Base-by-base conservation (phyloP, 2,888 invertebrate species). In the Buathra laborator region DNA sequence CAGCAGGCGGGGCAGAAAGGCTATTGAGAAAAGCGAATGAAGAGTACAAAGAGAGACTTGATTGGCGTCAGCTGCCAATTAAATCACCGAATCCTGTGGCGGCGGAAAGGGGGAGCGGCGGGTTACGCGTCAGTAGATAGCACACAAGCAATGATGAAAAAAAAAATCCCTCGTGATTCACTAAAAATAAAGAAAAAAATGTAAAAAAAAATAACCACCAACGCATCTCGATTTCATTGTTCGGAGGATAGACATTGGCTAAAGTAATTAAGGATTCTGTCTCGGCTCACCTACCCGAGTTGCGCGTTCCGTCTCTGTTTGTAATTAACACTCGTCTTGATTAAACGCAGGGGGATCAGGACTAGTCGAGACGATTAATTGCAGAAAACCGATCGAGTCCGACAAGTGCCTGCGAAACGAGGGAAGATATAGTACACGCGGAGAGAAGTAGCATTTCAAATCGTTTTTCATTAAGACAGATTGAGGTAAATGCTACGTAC, bases 51-150 rank as follows among this genome's bases (percentile, higher is more conserved):
- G 44, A 44, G 37, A 51, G 59, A 24, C 56, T 75, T 71, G 83
- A 87, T 86, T 86, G 83, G 79, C 86, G 77, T 72, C 82, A 84
- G 79, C 82, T 87, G 86, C 82, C 86, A 87, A 86, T 86, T 82
- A 81, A 84, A 87, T 82, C 75, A 56, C 70, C 64, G 78, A 53
- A 53, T 74, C 67, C 37, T 37, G 64, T 16, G 71, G 19, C 29
- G 44, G 53, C 53, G 43, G 4, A 5, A n/a, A 62, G n/a, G 43
- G 10, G 43, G 14, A 29, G 62, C 24, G 53, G 1, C 10, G 59
- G n/a, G 59, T 64, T 66, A 59, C 74, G 53, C 46, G 64, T 71
- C 71, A 32, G 14, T 16, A 24, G 68, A 56, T 70, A 68, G 19
- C 16, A 62, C 44, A 53, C 51, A 32, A 44, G 46, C 14, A 16